Base-by-base conservation (phyloP, 2,113 vertebrate genomes). In the Vanacampus margaritifer region DNA sequence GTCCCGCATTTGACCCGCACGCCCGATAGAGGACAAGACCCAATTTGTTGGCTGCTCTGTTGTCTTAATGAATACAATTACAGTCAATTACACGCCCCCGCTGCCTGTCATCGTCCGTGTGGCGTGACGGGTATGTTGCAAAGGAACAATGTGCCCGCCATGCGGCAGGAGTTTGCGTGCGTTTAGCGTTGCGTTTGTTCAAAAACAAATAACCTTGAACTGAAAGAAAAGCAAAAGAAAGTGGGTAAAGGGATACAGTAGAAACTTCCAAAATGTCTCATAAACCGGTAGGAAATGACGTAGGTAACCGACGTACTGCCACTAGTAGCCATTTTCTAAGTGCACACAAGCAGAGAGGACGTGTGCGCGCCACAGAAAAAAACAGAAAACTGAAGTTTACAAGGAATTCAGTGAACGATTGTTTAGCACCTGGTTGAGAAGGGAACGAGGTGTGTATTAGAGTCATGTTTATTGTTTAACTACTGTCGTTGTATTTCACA, bases 1-100 rank as follows among this genome's bases (percentile, higher is more conserved):
- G 66, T 79, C 64, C 68, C 43, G n/a, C 28, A 32, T 32, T 2
- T 4, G 54, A 76, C 81, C 81, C 39, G 16, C 11, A 8, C 65
- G 43, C 59, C 65, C 71, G 80, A 71, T 82, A 84, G 78, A 87
- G 84, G 85, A 88, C 86, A 82, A 85, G 85, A 60, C 75, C 65
- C 79, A 79, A 83, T 86, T 85, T 85, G 82, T 84, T 60, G 71
- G 72, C 65, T 64, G 78, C 72, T 78, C 82, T 75, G 21, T 51
- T 87, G 79, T 72, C 58, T 64, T 81, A 87, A 89, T 88, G 78
- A 88, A 78, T 67, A 36, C 70, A 86, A 86, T 88, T 80, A 84
- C 71, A 85, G 85, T 85, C 81, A 80, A 89, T 88, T 88, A 88
- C 81, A 86, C 39, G 53, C 61, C 83, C 83, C 67, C 13, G 74